A percentile compares a stretch with the other conserved stretches of the same genome.
phyloP scores from a whole-genome alignment of 2,113 vertebrate species.

The Bujurquina vittata region DNA sequence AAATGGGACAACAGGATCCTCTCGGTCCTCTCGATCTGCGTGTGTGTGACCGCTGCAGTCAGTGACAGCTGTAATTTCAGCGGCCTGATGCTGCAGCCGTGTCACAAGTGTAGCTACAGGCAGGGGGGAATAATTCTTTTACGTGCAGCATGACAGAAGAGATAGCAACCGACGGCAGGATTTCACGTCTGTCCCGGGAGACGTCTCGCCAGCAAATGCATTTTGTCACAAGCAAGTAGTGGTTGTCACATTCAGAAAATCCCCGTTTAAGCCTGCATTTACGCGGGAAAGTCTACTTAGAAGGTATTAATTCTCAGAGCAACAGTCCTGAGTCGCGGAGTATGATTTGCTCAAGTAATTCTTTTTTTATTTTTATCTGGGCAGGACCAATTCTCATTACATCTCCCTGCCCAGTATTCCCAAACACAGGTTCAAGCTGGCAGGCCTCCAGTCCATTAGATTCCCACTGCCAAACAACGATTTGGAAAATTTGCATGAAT shows the following conservation, averaged over 20 bases:
- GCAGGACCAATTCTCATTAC: background rate
- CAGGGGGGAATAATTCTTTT: constrained; percentile 64
- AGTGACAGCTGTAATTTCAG: constrained; percentile 51
- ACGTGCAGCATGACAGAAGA: constrained; percentile 64
- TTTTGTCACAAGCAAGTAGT: constrained; percentile 56
- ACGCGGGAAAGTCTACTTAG: constrained; percentile 2
- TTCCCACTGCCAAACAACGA: constrained; percentile 28
- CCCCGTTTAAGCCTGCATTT: constrained; percentile 10
- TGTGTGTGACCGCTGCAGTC: constrained; percentile 15
- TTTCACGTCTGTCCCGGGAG: constrained; percentile 66
- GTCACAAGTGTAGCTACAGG: constrained; percentile 50
- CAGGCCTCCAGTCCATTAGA: constrained; percentile 37
- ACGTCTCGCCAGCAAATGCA: constrained; percentile 50
- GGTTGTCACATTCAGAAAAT: constrained; percentile 55
- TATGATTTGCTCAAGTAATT: background rate
- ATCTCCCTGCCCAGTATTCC: background rate
- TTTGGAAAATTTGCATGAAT: constrained; percentile 37
- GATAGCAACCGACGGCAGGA: constrained; percentile 58
- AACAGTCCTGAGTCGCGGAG: background rate
- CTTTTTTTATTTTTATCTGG: background rate
- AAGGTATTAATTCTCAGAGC: background rate
- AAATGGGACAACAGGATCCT: constrained; percentile 14
- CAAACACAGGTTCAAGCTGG: constrained; percentile 30
- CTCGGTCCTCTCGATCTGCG: background rate
- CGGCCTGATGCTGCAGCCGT: constrained; percentile 30